Conservation (phyloP, 1,140 invertebrate genomes). For the Sarcophaga peregrina region DNA sequence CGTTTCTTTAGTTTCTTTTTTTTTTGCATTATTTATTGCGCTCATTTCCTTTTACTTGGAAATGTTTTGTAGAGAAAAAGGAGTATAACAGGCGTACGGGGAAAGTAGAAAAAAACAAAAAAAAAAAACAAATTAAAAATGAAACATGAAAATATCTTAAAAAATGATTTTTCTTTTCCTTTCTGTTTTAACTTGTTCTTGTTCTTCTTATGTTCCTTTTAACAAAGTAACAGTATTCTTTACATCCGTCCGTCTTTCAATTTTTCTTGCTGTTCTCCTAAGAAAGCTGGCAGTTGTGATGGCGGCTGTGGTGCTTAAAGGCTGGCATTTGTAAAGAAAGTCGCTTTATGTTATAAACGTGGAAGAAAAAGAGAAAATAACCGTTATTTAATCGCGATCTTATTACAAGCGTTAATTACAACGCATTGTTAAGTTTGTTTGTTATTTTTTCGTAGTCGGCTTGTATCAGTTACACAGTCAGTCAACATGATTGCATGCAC, state of each 20-base stretch:
- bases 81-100: too few relatives aligned
- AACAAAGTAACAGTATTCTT: constrained; percentile 4
- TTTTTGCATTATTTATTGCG: too few relatives aligned
- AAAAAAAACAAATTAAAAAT: too few relatives aligned
- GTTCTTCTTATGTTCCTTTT: neutral
- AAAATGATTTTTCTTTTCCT: neutral
- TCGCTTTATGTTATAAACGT: neutral
- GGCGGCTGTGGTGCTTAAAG: neutral
- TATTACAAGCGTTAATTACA: constrained; percentile 40
- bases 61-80: too few relatives aligned
- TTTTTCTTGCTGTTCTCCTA: neutral
- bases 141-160: neutral
- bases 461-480: neutral
- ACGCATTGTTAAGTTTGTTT: constrained; percentile 39
- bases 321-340: neutral
- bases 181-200: neutral
- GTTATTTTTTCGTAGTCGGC: neutral
- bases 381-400: constrained; percentile 36
- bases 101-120: too few relatives aligned
- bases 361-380: neutral
- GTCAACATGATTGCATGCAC: neutral
- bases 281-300: neutral
- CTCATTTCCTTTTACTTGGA: too few relatives aligned
- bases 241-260: neutral
- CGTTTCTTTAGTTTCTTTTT: too few relatives aligned